A percentile compares a stretch with the other conserved stretches of the same genome.
These are phyloP conservation scores for Ethmia dodecea DNA, from an alignment of 2,888 invertebrate species.

Conservation along the genomic window DNA sequence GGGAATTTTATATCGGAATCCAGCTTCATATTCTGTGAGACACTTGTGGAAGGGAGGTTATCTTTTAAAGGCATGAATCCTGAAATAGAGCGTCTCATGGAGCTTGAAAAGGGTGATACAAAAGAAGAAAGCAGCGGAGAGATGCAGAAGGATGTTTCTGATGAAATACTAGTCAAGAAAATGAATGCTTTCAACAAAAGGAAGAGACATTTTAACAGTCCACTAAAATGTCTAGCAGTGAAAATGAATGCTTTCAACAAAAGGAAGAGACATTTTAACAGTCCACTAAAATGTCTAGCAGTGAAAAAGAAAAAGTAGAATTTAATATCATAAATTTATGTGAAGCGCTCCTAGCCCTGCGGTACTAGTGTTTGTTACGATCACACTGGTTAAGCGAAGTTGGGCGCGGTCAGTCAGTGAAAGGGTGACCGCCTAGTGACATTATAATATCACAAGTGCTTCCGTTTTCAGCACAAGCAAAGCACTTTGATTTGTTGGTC, in stretches of 20 bases:
- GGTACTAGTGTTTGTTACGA: too few relatives aligned
- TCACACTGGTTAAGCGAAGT: too few relatives aligned
- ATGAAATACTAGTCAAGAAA: slow-evolving; percentile 56
- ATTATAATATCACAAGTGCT: too few relatives aligned
- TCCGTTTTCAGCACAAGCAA: too few relatives aligned
- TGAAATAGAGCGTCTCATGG: slow-evolving; percentile 90
- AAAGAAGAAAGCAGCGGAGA: slow-evolving; percentile 34
- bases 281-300: slow-evolving; percentile 27
- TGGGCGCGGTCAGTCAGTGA: too few relatives aligned
- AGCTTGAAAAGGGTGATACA: slow-evolving; percentile 53
- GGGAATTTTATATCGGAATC: slow-evolving; percentile 83
- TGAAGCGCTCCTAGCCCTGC: too few relatives aligned
- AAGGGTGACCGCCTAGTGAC: too few relatives aligned
- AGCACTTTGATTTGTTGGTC: too few relatives aligned
- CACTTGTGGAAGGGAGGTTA: slow-evolving; percentile 88
- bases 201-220: slow-evolving; percentile 34
- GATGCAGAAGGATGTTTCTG: slow-evolving; percentile 65
- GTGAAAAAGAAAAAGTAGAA: slow-evolving; percentile 30
- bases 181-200: slow-evolving; percentile 51
- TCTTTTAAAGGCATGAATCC: slow-evolving; percentile 97
- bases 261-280: slow-evolving; percentile 35
- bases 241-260: slow-evolving; percentile 53
- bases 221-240: too few relatives aligned
- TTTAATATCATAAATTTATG: too few relatives aligned
- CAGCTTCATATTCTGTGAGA: slow-evolving; percentile 87